These are phyloP conservation scores for Anableps anableps DNA, from an alignment of 2,797 vertebrate genomes.

Conservation along the genomic window DNA sequence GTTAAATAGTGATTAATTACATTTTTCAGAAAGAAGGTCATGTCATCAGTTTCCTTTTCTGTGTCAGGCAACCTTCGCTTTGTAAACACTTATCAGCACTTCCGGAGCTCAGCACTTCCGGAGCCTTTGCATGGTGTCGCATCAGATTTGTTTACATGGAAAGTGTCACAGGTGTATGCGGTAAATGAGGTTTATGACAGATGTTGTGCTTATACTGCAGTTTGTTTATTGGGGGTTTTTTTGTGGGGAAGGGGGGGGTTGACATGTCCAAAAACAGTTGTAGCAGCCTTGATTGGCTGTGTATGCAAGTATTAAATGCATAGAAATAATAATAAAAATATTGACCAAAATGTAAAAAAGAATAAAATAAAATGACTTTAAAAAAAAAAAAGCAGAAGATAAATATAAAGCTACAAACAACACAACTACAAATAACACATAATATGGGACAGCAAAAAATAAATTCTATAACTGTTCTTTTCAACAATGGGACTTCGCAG, in stretches of 20 bases:
- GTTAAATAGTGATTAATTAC: too few species aligned
- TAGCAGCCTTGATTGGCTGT: neutral
- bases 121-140: neutral
- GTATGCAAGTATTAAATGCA: neutral
- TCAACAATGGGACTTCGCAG: neutral
- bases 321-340: neutral
- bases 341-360: neutral
- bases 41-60: neutral
- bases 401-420: neutral
- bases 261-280: neutral
- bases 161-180: rapidly evolving
- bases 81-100: neutral
- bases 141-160: neutral
- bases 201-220: neutral
- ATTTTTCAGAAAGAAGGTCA: too few species aligned
- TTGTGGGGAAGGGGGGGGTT: too few species aligned
- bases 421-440: neutral
- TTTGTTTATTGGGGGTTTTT: neutral
- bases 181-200: neutral
- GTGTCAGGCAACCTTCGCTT: neutral
- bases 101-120: conserved; percentile 7
- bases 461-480: neutral
- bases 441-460: neutral
- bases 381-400: neutral
- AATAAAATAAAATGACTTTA: neutral